These are phyloP conservation scores for Microcebus ravelobensis DNA, from an alignment of 2,113 vertebrate genomes.

Conservation along the genomic window DNA sequence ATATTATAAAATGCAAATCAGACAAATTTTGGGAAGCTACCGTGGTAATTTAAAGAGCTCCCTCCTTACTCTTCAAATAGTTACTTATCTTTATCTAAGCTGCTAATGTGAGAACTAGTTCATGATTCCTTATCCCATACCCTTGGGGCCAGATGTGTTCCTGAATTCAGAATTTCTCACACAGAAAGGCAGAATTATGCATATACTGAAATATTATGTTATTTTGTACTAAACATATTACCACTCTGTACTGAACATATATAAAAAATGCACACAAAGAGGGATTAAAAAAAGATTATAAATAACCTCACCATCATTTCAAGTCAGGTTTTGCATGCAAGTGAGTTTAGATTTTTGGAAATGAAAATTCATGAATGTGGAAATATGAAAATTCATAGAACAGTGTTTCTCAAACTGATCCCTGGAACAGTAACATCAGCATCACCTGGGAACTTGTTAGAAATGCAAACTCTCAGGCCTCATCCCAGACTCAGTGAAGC, in stretches of 20 bases:
- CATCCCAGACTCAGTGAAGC: neutral
- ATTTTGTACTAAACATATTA: neutral
- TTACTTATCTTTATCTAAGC: neutral
- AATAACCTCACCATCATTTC: neutral
- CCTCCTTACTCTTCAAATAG: neutral
- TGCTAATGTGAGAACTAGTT: neutral
- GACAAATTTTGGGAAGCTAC: neutral
- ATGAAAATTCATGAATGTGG: neutral
- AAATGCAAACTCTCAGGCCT: neutral
- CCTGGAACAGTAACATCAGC: neutral
- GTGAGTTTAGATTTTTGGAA: neutral
- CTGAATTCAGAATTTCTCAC: slow-evolving; percentile 27
- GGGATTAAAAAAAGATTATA: neutral
- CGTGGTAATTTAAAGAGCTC: neutral
- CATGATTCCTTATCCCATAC: neutral
- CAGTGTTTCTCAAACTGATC: neutral
- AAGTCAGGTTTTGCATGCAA: neutral
- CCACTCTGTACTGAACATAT: neutral
- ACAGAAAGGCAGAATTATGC: neutral
- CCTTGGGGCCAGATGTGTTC: neutral
- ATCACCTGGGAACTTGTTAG: neutral
- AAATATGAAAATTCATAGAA: neutral
- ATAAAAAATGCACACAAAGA: neutral
- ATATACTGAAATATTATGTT: neutral
- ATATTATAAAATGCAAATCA: neutral